phyloP scores from a whole-genome alignment of 2,888 invertebrate genomes.

The Sinohyriopsis cumingii region DNA sequence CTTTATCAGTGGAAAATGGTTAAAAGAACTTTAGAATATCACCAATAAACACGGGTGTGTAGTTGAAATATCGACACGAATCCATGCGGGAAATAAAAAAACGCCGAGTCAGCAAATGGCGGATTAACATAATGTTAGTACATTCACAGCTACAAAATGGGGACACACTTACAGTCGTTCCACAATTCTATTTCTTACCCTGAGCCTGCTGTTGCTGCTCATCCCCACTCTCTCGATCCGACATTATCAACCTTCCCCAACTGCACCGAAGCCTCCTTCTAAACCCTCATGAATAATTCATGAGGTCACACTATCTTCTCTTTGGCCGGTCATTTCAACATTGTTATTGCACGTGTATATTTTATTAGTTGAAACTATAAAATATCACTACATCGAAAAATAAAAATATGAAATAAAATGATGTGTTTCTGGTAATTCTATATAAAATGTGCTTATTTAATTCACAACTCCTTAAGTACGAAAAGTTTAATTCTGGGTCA shows the following conservation, averaged over 20 bases:
- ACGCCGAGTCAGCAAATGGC: slow-evolving; percentile 34
- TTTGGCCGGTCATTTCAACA: no score
- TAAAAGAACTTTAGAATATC: no score
- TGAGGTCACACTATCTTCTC: slow-evolving; percentile 42
- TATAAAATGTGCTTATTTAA: no score
- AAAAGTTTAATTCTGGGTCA: no score
- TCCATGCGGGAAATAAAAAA: slow-evolving; percentile 23
- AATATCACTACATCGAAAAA: no score
- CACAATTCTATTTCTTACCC: slow-evolving; percentile 43
- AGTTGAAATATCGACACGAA: slow-evolving; percentile 29
- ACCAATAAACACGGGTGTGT: no score
- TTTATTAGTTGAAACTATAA: no score
- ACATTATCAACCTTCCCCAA: slow-evolving; percentile 72
- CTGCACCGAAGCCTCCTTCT: slow-evolving; percentile 66
- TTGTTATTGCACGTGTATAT: no score
- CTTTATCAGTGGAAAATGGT: no score
- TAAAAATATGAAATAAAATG: no score
- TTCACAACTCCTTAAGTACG: no score
- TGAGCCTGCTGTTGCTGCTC: slow-evolving; percentile 70
- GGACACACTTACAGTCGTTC: not conserved
- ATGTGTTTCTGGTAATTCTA: no score
- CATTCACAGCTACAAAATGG: not conserved
- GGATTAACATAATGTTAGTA: not conserved
- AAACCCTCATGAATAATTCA: slow-evolving; percentile 67
- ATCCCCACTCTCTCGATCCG: slow-evolving; percentile 73